phyloP scores from a whole-genome alignment of 2,888 invertebrate genomes.

The Antheraea assamensis region DNA sequence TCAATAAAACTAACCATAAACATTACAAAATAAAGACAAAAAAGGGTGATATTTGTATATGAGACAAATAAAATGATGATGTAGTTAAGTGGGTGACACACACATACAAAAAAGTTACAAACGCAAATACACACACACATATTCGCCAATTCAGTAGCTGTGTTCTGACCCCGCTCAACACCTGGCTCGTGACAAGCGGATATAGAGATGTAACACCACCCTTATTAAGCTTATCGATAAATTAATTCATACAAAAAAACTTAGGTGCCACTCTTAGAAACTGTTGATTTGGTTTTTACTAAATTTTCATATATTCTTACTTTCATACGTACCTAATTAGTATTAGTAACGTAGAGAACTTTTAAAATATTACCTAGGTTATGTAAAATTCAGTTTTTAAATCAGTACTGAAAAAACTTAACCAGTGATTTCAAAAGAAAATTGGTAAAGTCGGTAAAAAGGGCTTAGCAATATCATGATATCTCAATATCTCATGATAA shows the following conservation, averaged over 20 bases:
- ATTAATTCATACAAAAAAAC: not conserved
- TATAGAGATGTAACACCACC: not conserved
- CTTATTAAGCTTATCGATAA: not conserved
- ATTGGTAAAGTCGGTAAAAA: no score
- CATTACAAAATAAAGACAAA: not conserved
- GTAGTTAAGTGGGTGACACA: slow-evolving; percentile 1
- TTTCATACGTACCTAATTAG: no score
- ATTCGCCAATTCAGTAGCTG: slow-evolving; percentile 15
- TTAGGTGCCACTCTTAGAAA: not conserved
- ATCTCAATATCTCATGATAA: no score
- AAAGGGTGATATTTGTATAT: slow-evolving; percentile 2
- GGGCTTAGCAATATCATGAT: no score
- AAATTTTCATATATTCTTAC: no score
- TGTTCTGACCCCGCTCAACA: slow-evolving; percentile 21
- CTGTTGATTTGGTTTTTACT: no score
- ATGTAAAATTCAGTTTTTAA: no score
- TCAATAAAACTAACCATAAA: not conserved
- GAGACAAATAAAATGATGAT: slow-evolving; percentile 1
- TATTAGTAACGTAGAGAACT: no score
- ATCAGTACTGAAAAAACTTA: no score
- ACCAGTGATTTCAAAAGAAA: no score
- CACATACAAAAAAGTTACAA: not conserved
- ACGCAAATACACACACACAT: slow-evolving; percentile 4
- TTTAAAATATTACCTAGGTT: no score
- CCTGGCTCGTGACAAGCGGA: slow-evolving; percentile 22